phyloP scores from a whole-genome alignment of 2,888 invertebrate genomes.

The Leucophora obtusa region DNA sequence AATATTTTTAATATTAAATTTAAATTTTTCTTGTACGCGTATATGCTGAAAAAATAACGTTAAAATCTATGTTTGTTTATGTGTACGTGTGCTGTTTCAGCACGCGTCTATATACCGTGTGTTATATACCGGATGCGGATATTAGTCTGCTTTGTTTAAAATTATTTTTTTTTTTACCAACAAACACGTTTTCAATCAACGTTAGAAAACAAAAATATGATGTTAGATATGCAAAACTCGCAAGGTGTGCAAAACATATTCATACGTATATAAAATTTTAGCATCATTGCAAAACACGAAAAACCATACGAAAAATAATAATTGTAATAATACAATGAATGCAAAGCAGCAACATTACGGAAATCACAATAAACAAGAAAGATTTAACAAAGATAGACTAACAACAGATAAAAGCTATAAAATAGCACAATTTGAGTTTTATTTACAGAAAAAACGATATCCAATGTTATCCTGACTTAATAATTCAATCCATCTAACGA shows the following conservation, averaged over 20 bases:
- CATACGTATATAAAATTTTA: neutral
- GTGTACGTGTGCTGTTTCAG: too few relatives aligned
- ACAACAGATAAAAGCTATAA: too few relatives aligned
- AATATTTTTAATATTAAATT: neutral
- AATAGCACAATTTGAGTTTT: too few relatives aligned
- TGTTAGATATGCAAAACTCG: neutral
- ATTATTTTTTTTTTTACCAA: neutral
- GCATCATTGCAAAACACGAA: neutral
- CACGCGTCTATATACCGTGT: neutral
- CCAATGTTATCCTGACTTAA: too few relatives aligned
- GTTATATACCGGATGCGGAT: neutral
- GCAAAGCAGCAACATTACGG: too few relatives aligned
- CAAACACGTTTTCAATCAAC: constrained; percentile 31
- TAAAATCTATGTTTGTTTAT: too few relatives aligned
- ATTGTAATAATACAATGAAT: too few relatives aligned
- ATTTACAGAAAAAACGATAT: too few relatives aligned
- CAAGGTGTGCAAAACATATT: neutral
- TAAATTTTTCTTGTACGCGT: neutral
- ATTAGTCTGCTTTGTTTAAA: neutral
- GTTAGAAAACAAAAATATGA: neutral
- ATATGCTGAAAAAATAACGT: too few relatives aligned
- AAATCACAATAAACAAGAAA: too few relatives aligned
- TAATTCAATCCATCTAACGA: too few relatives aligned
- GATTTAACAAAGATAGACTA: too few relatives aligned
- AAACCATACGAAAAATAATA: neutral